Evolutionary conservation across 2,888 invertebrate genomes (phyloP).

Genomic region (Heliconius ismenius): DNA sequence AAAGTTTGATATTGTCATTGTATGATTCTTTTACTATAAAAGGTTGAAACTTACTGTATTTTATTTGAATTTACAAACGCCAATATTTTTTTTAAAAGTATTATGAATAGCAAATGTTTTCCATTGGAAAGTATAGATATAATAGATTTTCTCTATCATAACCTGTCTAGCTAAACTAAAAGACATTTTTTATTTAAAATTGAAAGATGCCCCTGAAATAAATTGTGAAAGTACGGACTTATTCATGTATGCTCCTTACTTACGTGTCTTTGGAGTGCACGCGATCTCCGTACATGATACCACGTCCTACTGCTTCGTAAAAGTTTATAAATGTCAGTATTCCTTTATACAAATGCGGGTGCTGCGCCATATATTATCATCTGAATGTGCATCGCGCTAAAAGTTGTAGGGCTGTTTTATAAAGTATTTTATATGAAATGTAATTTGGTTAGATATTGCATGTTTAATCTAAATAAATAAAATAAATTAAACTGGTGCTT

Average conservation of each 20-base stretch:
- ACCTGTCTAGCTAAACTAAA: background rate
- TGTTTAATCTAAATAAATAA: background rate
- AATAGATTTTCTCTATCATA: background rate
- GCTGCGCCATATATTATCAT: constrained; percentile 25
- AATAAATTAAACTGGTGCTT: background rate
- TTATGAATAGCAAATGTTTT: background rate
- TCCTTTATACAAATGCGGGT: constrained; percentile 25
- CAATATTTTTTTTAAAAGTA: background rate
- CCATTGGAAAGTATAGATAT: background rate
- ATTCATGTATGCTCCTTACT: constrained; percentile 46
- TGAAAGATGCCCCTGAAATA: constrained; percentile 39
- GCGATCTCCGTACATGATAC: constrained; percentile 42
- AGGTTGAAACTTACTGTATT: background rate
- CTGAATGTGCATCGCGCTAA: constrained; percentile 22
- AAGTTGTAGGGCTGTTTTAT: constrained; percentile 9
- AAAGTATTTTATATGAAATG: background rate
- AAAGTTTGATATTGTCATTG: constrained; percentile 12
- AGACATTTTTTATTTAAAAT: background rate
- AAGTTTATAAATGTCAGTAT: constrained; percentile 28
- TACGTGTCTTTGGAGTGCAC: constrained; percentile 41
- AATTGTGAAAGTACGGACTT: constrained; percentile 40
- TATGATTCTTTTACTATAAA: constrained; percentile 15
- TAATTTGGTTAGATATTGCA: background rate
- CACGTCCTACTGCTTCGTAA: constrained; percentile 31
- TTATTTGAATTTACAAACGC: background rate